Evolutionary conservation across 2,113 vertebrate genomes (phyloP).

Genomic region (Bombycilla garrulus): DNA sequence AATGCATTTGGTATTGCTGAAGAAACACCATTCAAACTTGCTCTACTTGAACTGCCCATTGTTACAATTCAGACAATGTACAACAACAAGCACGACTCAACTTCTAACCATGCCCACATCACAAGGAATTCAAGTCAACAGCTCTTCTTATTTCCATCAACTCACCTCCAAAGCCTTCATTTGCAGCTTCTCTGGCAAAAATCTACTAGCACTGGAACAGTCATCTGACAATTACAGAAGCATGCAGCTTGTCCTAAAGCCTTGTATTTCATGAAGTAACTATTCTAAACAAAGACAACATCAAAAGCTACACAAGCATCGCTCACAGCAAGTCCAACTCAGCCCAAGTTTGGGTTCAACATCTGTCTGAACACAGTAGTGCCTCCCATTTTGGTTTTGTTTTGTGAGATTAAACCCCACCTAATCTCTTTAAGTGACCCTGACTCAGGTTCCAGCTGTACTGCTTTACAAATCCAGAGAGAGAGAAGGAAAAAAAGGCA

Average conservation of each 20-base stretch:
- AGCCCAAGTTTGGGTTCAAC: slow-evolving; percentile 70
- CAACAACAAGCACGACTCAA: background rate
- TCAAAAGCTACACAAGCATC: slow-evolving; percentile 16
- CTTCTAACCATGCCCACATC: slow-evolving; percentile 19
- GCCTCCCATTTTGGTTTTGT: background rate
- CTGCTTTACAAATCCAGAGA: background rate
- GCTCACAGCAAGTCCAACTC: slow-evolving; percentile 44
- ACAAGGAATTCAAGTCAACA: slow-evolving; percentile 62
- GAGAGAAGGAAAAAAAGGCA: background rate
- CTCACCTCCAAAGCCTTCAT: slow-evolving; percentile 20
- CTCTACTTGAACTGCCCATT: slow-evolving; percentile 46
- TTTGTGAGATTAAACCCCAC: background rate
- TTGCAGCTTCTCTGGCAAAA: slow-evolving; percentile 47
- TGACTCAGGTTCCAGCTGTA: background rate
- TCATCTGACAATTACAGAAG: slow-evolving; percentile 54
- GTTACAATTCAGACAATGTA: slow-evolving; percentile 45
- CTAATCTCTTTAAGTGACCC: background rate
- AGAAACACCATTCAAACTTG: slow-evolving; percentile 74
- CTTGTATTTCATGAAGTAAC: background rate
- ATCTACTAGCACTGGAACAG: background rate
- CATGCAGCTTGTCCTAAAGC: slow-evolving; percentile 2
- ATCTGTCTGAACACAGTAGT: slow-evolving; percentile 50
- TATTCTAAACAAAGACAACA: slow-evolving; percentile 71
- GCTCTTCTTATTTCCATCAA: slow-evolving; percentile 36
- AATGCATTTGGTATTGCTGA: slow-evolving; percentile 57